Percentiles rank a stretch among this genome's conserved stretches.
These are phyloP conservation scores for Decapterus maruadsi DNA, from an alignment of 2,797 vertebrate species.

Conservation along the genomic window DNA sequence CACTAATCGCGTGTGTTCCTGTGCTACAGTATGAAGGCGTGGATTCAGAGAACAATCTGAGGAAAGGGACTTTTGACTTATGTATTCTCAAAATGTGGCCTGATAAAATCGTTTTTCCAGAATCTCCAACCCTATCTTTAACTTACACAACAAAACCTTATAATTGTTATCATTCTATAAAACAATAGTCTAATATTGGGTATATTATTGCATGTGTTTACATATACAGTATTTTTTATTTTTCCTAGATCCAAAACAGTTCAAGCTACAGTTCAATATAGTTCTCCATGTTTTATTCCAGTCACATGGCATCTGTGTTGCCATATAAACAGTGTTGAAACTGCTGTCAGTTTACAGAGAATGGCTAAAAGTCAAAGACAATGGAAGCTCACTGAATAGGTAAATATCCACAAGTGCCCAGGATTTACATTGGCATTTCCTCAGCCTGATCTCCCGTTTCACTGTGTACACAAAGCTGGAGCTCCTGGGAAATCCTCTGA, in stretches of 20 bases:
- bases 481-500: conserved; percentile 58
- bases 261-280: background rate
- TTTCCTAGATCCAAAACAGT: background rate
- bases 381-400: background rate
- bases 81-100: too few relatives aligned
- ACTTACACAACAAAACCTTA: too few relatives aligned
- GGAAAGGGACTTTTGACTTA: too few relatives aligned
- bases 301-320: background rate
- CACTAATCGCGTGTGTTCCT: too few relatives aligned
- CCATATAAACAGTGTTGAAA: background rate
- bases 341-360: background rate
- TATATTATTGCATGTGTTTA: background rate
- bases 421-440: background rate
- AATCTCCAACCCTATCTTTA: too few relatives aligned
- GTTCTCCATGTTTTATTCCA: background rate
- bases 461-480: background rate
- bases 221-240: too few relatives aligned
- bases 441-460: conserved; percentile 17
- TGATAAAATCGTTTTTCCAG: too few relatives aligned
- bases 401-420: background rate
- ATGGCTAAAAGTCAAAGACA: background rate
- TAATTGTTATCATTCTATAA: too few relatives aligned
- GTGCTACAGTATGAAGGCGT: too few relatives aligned
- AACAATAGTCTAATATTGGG: too few relatives aligned
- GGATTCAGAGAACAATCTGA: too few relatives aligned